phyloP scores from a whole-genome alignment of 2,113 vertebrate species.

The Physeter macrocephalus region DNA sequence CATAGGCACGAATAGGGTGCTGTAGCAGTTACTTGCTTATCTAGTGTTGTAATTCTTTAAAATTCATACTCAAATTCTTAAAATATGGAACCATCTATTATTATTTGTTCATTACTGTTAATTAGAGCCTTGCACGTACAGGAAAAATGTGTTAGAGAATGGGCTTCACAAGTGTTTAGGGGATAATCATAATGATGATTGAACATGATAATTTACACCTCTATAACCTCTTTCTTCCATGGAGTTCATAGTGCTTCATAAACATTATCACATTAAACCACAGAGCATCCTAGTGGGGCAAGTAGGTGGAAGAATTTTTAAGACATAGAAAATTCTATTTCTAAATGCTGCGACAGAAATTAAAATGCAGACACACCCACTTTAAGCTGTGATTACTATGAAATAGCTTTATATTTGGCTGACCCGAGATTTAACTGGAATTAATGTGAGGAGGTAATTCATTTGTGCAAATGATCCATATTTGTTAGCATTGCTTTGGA shows the following conservation, averaged over 20 bases:
- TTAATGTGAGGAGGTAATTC: neutral
- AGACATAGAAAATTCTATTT: constrained; percentile 8
- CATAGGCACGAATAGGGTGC: constrained; percentile 40
- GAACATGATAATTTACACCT: neutral
- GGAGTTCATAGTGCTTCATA: constrained; percentile 23
- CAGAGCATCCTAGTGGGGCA: neutral
- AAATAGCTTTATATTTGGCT: constrained; percentile 37
- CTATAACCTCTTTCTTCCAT: constrained; percentile 21
- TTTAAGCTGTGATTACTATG: constrained; percentile 10
- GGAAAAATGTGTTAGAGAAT: constrained; percentile 32
- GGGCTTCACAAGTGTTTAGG: constrained; percentile 11
- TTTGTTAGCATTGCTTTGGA: neutral
- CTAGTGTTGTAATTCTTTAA: constrained; percentile 46
- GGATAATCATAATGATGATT: constrained; percentile 26
- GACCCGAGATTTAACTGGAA: neutral
- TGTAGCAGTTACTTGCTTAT: constrained; percentile 51
- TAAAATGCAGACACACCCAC: neutral
- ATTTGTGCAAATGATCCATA: constrained; percentile 8
- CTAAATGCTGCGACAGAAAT: constrained; percentile 29
- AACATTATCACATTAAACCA: constrained; percentile 30
- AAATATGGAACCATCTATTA: constrained; percentile 24
- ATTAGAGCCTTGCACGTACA: neutral
- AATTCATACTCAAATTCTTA: constrained; percentile 34
- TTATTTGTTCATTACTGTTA: constrained; percentile 19
- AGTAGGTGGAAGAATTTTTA: constrained; percentile 41